A percentile compares a stretch with the other conserved stretches of the same genome.
Conservation (phyloP, 2,888 invertebrate species). For the Drosophila nr. fundita region DNA sequence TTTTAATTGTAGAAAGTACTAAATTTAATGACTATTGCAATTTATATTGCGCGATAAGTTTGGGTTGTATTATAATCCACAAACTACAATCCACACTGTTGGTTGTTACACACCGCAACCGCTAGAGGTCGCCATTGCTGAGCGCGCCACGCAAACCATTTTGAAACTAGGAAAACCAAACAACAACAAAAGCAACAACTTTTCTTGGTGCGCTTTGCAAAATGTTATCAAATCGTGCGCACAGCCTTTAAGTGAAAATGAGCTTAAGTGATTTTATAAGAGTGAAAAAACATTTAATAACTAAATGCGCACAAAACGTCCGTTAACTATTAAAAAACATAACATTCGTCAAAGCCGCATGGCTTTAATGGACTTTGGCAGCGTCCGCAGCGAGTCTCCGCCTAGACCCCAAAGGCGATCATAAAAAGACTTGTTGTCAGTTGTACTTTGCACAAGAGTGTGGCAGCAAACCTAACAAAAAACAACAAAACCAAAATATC, state of each 20-base stretch:
- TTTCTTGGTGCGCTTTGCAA: conserved; percentile 6
- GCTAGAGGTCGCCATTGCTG: conserved; percentile 24
- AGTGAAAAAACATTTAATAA: conserved; percentile 49
- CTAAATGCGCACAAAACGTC: conserved; percentile 50
- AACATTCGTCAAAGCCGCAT: conserved; percentile 43
- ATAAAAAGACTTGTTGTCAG: conserved; percentile 75
- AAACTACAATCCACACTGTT: conserved; percentile 3
- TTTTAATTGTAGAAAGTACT: neutral
- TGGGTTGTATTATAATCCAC: neutral
- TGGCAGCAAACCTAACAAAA: conserved; percentile 31
- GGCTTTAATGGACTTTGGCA: conserved; percentile 68
- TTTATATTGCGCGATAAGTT: neutral
- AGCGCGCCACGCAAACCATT: conserved; percentile 25
- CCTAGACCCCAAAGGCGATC: conserved; percentile 62
- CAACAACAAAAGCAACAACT: neutral
- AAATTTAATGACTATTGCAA: neutral
- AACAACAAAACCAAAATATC: conserved; percentile 16
- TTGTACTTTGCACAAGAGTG: conserved; percentile 30
- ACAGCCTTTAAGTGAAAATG: conserved; percentile 43
- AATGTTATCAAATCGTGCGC: conserved; percentile 44
- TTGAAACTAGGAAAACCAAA: conserved; percentile 14
- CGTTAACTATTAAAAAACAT: conserved; percentile 44
- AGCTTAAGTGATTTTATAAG: conserved; percentile 42
- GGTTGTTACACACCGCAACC: neutral
- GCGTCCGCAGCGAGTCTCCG: conserved; percentile 42